These are phyloP conservation scores for Mantis religiosa DNA, from an alignment of 2,888 invertebrate genomes.

Conservation along the genomic window DNA sequence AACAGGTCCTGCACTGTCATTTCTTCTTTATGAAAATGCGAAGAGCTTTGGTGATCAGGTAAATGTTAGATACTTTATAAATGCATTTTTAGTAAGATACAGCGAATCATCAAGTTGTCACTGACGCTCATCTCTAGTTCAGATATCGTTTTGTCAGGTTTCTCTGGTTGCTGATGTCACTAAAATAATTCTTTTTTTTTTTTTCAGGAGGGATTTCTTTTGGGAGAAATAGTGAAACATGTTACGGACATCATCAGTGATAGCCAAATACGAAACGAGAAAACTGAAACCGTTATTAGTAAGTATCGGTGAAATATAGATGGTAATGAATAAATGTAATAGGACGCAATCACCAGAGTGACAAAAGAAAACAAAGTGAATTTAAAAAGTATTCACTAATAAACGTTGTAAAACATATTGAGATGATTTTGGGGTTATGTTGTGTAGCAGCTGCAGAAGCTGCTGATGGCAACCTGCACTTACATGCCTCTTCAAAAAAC, in stretches of 20 bases:
- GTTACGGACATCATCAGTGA: constrained; percentile 66
- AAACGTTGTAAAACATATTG: too few species aligned
- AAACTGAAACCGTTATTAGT: constrained; percentile 57
- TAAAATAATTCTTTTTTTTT: background rate
- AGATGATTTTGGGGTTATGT: too few species aligned
- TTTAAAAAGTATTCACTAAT: too few species aligned
- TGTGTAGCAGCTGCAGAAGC: too few species aligned
- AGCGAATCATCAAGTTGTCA: background rate
- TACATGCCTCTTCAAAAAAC: too few species aligned
- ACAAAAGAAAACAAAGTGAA: too few species aligned
- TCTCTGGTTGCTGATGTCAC: background rate
- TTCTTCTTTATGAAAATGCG: constrained; percentile 63
- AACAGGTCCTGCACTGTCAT: constrained; percentile 59
- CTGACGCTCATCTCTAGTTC: background rate
- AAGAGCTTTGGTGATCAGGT: constrained; percentile 60
- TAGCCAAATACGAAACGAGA: constrained; percentile 59
- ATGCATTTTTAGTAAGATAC: background rate
- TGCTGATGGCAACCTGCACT: too few species aligned
- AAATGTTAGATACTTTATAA: constrained; percentile 28
- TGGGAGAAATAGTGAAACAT: constrained; percentile 60
- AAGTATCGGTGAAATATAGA: constrained; percentile 32
- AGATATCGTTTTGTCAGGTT: background rate
- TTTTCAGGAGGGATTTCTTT: constrained; percentile 58
- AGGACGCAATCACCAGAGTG: too few species aligned
- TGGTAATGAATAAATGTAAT: background rate